These are phyloP conservation scores for Cryptocephalus primarius DNA, from an alignment of 2,888 invertebrate species.

Conservation along the genomic window DNA sequence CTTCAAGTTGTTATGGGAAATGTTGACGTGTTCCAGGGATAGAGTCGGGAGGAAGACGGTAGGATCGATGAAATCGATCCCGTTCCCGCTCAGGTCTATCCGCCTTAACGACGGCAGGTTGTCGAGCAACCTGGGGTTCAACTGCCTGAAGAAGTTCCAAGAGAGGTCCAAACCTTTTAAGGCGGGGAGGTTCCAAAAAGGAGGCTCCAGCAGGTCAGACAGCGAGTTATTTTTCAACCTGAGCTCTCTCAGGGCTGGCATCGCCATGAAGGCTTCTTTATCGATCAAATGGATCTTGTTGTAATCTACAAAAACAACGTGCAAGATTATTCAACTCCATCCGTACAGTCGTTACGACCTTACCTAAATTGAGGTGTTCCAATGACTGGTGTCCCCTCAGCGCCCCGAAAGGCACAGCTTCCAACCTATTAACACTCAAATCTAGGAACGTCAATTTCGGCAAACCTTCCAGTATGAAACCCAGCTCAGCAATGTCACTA, in stretches of 20 bases:
- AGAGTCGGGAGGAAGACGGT: slow-evolving; percentile 62
- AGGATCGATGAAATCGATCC: slow-evolving; percentile 57
- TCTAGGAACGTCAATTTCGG: slow-evolving; percentile 70
- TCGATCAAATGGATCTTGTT: slow-evolving; percentile 66
- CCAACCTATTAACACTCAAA: slow-evolving; percentile 64
- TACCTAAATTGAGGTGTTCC: slow-evolving; percentile 60
- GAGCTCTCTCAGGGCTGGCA: slow-evolving; percentile 74
- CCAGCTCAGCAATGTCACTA: slow-evolving; percentile 60
- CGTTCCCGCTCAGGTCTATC: slow-evolving; percentile 67
- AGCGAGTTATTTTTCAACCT: slow-evolving; percentile 76
- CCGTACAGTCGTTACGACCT: too few relatives aligned
- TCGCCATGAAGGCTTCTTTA: slow-evolving; percentile 68
- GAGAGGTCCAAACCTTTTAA: slow-evolving; percentile 77
- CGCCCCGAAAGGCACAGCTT: slow-evolving; percentile 67
- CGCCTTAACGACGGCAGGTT: slow-evolving; percentile 66
- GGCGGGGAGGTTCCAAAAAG: slow-evolving; percentile 76
- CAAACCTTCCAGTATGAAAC: slow-evolving; percentile 64
- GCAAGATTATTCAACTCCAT: too few relatives aligned
- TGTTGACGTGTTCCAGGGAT: slow-evolving; percentile 65
- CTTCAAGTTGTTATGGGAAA: slow-evolving; percentile 63
- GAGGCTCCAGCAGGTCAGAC: slow-evolving; percentile 57
- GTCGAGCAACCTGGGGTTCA: slow-evolving; percentile 61
- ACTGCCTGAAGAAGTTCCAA: slow-evolving; percentile 57
- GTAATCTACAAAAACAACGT: too few relatives aligned
- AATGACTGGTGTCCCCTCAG: slow-evolving; percentile 69